These are phyloP conservation scores for Aphaenogaster ashmeadi DNA, from an alignment of 1,140 invertebrate species.

Conservation along the genomic window DNA sequence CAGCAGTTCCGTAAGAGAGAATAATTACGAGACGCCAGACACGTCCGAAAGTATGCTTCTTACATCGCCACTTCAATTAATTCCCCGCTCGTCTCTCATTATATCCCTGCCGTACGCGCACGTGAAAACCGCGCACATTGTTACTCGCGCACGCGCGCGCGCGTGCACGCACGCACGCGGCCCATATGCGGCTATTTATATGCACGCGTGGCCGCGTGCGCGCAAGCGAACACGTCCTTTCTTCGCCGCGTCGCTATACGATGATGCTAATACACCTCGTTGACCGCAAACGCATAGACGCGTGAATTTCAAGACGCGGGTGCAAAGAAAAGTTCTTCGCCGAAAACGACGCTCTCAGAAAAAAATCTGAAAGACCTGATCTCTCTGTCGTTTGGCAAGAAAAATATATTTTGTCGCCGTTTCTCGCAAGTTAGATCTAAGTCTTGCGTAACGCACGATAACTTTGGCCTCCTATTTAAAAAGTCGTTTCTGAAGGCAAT, in stretches of 20 bases:
- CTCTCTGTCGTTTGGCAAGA: background rate
- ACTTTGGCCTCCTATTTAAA: too few relatives aligned
- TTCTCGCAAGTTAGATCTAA: background rate
- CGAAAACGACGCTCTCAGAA: background rate
- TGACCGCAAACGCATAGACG: conserved; percentile 62
- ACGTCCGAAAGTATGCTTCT: conserved; percentile 21
- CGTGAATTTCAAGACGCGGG: conserved; percentile 55
- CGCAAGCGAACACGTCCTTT: conserved; percentile 7
- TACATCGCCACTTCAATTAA: conserved; percentile 44
- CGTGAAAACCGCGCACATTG: conserved; percentile 45
- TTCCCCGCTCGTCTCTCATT: conserved; percentile 56
- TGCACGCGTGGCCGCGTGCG: conserved; percentile 17
- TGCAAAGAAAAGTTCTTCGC: background rate
- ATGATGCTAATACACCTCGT: conserved; percentile 62
- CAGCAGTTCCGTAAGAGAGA: conserved; percentile 44
- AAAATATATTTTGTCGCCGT: background rate
- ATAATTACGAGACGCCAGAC: conserved; percentile 41
- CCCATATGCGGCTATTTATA: conserved; percentile 52
- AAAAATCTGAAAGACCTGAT: background rate
- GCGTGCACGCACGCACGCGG: conserved; percentile 9
- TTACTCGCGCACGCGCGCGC: conserved; percentile 16
- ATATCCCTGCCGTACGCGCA: conserved; percentile 35
- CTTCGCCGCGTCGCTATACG: conserved; percentile 48
- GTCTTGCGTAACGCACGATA: background rate
- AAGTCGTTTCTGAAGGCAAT: too few relatives aligned